Percentiles rank a stretch among this genome's conserved stretches.
Evolutionary conservation across 2,888 invertebrate species (phyloP).

Genomic region (Cerastis leucographa): DNA sequence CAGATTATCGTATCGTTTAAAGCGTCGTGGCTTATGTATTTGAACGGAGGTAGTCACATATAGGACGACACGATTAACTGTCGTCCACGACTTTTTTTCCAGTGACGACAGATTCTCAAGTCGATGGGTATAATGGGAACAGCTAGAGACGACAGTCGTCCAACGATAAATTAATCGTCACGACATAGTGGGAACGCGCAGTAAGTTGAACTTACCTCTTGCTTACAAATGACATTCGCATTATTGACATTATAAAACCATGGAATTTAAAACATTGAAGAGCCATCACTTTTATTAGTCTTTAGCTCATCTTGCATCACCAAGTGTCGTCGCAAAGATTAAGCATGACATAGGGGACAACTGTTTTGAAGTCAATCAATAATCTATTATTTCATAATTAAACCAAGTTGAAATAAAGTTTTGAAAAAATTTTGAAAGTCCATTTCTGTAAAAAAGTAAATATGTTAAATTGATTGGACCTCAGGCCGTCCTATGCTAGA

Average conservation of each 20-base stretch:
- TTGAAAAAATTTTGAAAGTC: not conserved
- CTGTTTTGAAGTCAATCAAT: not conserved
- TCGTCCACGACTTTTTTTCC: too few species aligned
- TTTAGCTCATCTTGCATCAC: not conserved
- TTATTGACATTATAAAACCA: not conserved
- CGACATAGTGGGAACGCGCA: too few species aligned
- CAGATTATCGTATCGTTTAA: too few species aligned
- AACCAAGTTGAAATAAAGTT: too few species aligned
- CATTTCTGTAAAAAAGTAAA: not conserved
- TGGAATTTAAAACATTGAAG: not conserved
- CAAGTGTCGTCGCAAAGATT: not conserved
- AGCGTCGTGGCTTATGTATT: too few species aligned
- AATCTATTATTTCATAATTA: not conserved
- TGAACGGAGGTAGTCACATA: too few species aligned
- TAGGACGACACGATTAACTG: too few species aligned
- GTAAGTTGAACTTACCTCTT: not conserved
- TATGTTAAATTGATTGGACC: not conserved
- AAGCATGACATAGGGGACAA: not conserved
- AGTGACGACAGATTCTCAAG: too few species aligned
- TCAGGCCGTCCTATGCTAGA: not conserved
- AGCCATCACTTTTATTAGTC: not conserved
- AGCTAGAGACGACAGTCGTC: too few species aligned
- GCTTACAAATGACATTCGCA: not conserved
- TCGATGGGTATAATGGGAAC: too few species aligned
- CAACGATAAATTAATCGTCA: too few species aligned